Evolutionary conservation across 2,888 invertebrate species (phyloP).

Genomic region (Lottia gigantea): DNA sequence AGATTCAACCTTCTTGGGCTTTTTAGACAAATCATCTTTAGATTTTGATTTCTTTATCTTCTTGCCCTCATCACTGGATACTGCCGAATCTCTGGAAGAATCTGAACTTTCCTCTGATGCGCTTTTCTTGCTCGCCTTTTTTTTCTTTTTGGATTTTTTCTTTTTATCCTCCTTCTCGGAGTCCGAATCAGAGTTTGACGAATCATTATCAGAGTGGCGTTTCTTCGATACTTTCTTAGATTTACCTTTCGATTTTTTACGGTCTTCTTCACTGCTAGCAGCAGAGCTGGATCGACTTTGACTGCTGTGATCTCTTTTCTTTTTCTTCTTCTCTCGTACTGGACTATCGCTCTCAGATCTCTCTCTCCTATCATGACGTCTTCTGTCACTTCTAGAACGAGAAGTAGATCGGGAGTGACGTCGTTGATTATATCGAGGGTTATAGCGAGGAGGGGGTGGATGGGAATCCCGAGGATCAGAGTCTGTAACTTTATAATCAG

Average conservation of each 20-base stretch:
- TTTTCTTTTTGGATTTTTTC: slow-evolving; percentile 22
- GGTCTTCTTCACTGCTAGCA: slow-evolving; percentile 3
- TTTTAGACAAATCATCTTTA: slow-evolving; percentile 1
- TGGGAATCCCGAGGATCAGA: neutral
- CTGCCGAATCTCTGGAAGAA: too few species aligned
- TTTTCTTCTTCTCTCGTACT: slow-evolving; percentile 11
- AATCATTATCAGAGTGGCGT: too few species aligned
- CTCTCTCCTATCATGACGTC: neutral
- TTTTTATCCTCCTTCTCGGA: neutral
- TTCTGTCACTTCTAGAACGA: neutral
- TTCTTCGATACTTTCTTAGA: slow-evolving; percentile 9
- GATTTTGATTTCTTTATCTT: slow-evolving; percentile 18
- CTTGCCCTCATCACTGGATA: slow-evolving; percentile 18
- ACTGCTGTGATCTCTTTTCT: slow-evolving; percentile 1
- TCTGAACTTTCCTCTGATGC: slow-evolving; percentile 25
- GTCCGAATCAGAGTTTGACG: neutral
- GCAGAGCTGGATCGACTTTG: neutral
- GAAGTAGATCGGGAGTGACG: neutral
- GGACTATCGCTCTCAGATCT: neutral
- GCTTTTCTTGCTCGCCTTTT: slow-evolving; percentile 27
- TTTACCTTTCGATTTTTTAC: neutral
- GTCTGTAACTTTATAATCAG: neutral
- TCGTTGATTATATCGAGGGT: neutral
- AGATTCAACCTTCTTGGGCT: slow-evolving; percentile 15
- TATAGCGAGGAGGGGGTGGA: too few species aligned